Percentiles rank a stretch among this genome's conserved stretches.
These are phyloP conservation scores for Sitobion miscanthi DNA, from an alignment of 1,140 invertebrate species.

Conservation along the genomic window DNA sequence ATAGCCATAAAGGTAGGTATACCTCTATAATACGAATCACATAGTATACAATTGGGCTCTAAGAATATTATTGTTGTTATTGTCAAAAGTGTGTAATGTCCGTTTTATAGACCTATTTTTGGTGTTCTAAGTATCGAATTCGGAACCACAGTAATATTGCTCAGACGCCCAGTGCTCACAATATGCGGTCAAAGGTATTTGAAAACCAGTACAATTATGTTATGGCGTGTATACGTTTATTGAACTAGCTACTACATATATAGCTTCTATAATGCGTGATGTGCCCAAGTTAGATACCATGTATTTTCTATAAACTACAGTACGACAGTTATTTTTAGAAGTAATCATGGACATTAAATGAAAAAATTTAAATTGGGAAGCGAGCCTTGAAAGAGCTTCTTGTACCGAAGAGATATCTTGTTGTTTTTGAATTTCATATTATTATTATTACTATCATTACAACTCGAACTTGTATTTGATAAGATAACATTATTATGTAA, in stretches of 20 bases:
- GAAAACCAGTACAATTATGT: background rate
- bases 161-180: background rate
- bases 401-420: background rate
- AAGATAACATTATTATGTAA: background rate
- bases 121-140: background rate
- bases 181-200: background rate
- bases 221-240: background rate
- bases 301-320: background rate
- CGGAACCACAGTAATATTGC: background rate
- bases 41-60: background rate
- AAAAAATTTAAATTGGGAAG: background rate
- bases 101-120: background rate
- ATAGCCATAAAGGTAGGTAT: background rate
- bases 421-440: background rate
- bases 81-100: background rate
- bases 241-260: background rate
- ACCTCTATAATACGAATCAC: background rate
- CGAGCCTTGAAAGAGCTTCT: background rate
- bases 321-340: background rate
- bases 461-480: background rate
- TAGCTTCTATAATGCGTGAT: background rate
- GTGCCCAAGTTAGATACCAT: background rate
- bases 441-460: background rate
- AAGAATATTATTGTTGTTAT: background rate
- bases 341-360: background rate